A percentile compares a stretch with the other conserved stretches of the same genome.
Evolutionary conservation across 2,113 vertebrate genomes (phyloP).

Genomic region (Phalacrocorax brasilianus): DNA sequence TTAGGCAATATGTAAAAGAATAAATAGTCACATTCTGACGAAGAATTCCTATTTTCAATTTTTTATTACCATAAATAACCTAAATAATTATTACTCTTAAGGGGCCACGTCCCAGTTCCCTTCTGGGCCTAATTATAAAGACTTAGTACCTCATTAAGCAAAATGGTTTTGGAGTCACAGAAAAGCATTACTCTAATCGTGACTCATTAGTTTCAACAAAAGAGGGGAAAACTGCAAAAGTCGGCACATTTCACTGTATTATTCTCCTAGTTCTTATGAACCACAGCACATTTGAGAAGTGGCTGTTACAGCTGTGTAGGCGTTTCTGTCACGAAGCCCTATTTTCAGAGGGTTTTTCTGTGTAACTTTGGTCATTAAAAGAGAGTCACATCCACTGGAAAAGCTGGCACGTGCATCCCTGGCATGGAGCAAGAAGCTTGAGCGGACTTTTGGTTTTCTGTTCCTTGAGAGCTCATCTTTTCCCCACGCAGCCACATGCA

Average conservation of each 20-base stretch:
- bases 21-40: constrained; percentile 79
- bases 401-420: neutral
- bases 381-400: neutral
- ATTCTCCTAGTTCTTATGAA: constrained; percentile 48
- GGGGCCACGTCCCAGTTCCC: constrained; percentile 77
- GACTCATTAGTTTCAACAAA: constrained; percentile 83
- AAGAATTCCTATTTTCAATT: constrained; percentile 85
- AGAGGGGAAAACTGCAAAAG: constrained; percentile 68
- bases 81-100: constrained; percentile 86
- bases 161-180: constrained; percentile 80
- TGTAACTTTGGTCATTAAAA: neutral
- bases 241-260: constrained; percentile 60
- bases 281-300: constrained; percentile 15
- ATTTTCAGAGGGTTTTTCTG: neutral
- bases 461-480: neutral
- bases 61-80: constrained; percentile 88
- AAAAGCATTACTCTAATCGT: constrained; percentile 80
- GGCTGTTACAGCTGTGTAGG: constrained; percentile 43
- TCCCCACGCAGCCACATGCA: rapidly evolving
- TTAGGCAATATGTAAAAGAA: constrained; percentile 84
- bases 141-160: constrained; percentile 87
- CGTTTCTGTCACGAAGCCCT: neutral
- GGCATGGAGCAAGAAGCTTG: neutral
- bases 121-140: constrained; percentile 88
- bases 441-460: neutral